These are phyloP conservation scores for Proisotoma minuta DNA, from an alignment of 2,888 invertebrate species.

Conservation along the genomic window DNA sequence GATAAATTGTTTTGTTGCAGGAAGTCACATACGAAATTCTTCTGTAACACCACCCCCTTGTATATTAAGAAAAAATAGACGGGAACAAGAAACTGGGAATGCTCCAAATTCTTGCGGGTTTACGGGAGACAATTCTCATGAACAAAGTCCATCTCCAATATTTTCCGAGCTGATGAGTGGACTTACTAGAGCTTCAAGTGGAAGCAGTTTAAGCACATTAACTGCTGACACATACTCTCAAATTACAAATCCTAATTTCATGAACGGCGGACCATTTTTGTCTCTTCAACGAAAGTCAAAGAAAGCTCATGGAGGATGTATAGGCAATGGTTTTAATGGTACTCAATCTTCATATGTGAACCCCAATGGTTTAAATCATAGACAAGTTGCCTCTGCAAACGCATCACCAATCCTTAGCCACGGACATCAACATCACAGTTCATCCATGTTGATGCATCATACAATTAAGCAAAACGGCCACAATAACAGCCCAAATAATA, in stretches of 20 bases:
- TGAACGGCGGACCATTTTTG: conserved; percentile 26
- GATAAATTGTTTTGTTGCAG: conserved; percentile 7
- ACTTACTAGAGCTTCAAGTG: conserved; percentile 35
- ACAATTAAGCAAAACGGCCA: conserved; percentile 16
- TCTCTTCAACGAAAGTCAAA: conserved; percentile 27
- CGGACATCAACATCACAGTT: conserved; percentile 13
- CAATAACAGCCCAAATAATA: conserved; percentile 22
- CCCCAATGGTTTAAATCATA: background rate
- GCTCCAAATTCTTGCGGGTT: background rate
- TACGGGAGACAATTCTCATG: conserved; percentile 14
- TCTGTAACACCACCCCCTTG: conserved; percentile 44
- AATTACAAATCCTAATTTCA: conserved; percentile 16
- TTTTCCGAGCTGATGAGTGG: background rate
- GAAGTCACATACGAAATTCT: conserved; percentile 28
- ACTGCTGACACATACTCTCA: conserved; percentile 39
- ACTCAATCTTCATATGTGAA: conserved; percentile 5
- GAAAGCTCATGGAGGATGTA: conserved; percentile 1
- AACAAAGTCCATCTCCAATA: conserved; percentile 16
- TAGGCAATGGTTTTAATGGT: background rate
- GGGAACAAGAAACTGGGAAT: conserved; percentile 23
- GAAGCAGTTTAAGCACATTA: conserved; percentile 40
- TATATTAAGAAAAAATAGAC: conserved; percentile 36
- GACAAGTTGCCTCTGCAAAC: conserved; percentile 31
- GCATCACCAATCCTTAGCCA: conserved; percentile 35
- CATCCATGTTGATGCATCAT: conserved; percentile 12